Base-by-base conservation (phyloP, 2,888 invertebrate species). In the Acleris literana region DNA sequence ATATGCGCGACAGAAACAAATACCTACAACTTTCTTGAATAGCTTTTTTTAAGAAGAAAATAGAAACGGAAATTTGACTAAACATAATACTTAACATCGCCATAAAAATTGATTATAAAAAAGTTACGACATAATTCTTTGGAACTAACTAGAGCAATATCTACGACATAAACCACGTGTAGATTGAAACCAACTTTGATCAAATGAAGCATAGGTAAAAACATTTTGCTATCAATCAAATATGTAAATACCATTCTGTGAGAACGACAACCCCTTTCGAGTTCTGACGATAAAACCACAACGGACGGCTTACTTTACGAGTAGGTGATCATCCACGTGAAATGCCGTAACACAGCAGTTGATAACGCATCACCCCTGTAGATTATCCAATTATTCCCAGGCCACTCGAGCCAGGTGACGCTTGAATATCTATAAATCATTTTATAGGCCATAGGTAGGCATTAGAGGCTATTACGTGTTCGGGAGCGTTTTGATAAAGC, bases 391-490 rank as follows among this genome's bases (percentile, higher is more conserved):
- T 52, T 33, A 80, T 87, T 86, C 87, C 82, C 87, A 86, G 76
- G 80, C 52, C 56, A 64, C 56, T 67, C 33, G 61, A 71, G 65
- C 74, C 85, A 86, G 86, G 84, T 85, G 85, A 72, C 72, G 63
- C 69, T 57, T 71, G 74, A 76, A 57, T 49, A 58, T 58, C 53
- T 17, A 64, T 39, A 51, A 60, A 54, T 60, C 49, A 49, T 55
- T 48, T 46, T 46, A 49, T 39, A 64, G 53, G 25, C 33, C 49
- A 53, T 43, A 56, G 60, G 61, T 52, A 66, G 25, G 48, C 46
- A 54, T 53, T 46, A 46, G 25, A 46, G 49, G 54, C 49, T 56
- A 70, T 66, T 63, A 68, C 39, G 17, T 9, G 52, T 60, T 52
- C 46, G 49, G 61, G 55, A 49, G 29, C 66, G 67, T 53, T 71